These are phyloP conservation scores for Gastracanthus pulcherrimus DNA, from an alignment of 2,888 invertebrate species.

Conservation along the genomic window DNA sequence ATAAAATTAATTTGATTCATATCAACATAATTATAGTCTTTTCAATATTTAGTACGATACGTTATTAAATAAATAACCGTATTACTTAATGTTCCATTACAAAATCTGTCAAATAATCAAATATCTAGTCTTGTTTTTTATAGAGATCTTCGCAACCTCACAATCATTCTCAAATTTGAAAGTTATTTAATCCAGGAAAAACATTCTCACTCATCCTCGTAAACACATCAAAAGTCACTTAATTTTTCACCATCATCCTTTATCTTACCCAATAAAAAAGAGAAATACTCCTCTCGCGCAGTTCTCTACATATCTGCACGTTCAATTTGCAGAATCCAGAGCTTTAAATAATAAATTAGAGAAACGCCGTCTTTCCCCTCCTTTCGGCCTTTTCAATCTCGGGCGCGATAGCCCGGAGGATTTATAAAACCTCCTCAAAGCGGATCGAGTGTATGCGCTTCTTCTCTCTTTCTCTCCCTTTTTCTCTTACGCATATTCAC, in stretches of 20 bases:
- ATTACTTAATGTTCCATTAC: too few species aligned
- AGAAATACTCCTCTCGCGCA: conserved; percentile 4
- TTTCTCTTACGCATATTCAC: neutral
- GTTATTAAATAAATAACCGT: too few species aligned
- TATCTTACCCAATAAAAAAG: neutral
- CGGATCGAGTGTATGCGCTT: conserved; percentile 8
- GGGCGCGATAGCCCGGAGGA: conserved; percentile 20
- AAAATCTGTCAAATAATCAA: too few species aligned
- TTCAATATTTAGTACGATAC: too few species aligned
- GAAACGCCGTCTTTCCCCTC: conserved; percentile 5
- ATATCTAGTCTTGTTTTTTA: too few species aligned
- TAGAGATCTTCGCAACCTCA: too few species aligned
- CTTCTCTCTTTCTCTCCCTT: neutral
- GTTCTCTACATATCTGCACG: conserved; percentile 2
- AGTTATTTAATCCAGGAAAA: too few species aligned
- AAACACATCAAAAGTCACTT: conserved; percentile 1
- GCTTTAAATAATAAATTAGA: conserved; percentile 47
- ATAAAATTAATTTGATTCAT: too few species aligned
- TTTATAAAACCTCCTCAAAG: conserved; percentile 42
- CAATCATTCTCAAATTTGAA: too few species aligned
- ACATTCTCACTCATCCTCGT: neutral
- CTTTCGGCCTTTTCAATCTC: conserved; percentile 48
- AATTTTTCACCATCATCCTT: neutral
- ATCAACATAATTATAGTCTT: too few species aligned
- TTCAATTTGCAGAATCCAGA: conserved; percentile 38